phyloP scores from a whole-genome alignment of 2,888 invertebrate genomes.

The Timema podura region DNA sequence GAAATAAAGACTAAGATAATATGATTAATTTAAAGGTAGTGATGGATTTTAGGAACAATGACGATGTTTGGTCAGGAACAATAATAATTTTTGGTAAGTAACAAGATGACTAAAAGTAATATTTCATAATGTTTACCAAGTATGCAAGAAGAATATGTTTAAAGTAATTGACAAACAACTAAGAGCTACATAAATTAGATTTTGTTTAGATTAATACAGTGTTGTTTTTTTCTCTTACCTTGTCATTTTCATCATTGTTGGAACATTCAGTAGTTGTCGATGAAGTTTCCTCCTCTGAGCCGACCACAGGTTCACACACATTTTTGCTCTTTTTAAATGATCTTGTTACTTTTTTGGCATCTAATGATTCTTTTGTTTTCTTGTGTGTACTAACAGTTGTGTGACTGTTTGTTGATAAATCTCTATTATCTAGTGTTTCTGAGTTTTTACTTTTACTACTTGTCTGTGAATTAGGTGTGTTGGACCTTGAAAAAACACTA shows the following conservation, averaged over 20 bases:
- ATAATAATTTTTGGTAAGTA: too few species aligned
- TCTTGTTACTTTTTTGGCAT: conserved; percentile 36
- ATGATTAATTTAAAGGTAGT: too few species aligned
- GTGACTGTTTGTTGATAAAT: neutral
- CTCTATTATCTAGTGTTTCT: neutral
- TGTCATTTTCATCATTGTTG: conserved; percentile 54
- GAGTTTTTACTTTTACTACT: conserved; percentile 15
- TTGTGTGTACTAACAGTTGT: neutral
- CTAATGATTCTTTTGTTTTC: conserved; percentile 2
- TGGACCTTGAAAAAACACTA: conserved; percentile 20
- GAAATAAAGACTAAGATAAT: too few species aligned
- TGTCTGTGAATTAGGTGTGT: neutral
- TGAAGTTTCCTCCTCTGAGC: conserved; percentile 62
- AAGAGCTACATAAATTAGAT: too few species aligned
- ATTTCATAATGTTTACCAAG: too few species aligned
- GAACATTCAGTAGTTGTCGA: conserved; percentile 69
- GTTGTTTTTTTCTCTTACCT: conserved; percentile 37
- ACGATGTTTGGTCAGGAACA: too few species aligned
- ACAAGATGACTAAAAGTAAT: too few species aligned
- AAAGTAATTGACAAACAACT: too few species aligned
- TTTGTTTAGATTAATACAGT: too few species aligned
- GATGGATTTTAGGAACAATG: too few species aligned
- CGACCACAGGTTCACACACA: conserved; percentile 30
- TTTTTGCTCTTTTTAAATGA: conserved; percentile 34
- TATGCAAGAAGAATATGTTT: too few species aligned